Evolutionary conservation across 2,113 vertebrate genomes (phyloP), one percentile per base, ranked within the genome.

Genomic region (Mungos mungo): DNA sequence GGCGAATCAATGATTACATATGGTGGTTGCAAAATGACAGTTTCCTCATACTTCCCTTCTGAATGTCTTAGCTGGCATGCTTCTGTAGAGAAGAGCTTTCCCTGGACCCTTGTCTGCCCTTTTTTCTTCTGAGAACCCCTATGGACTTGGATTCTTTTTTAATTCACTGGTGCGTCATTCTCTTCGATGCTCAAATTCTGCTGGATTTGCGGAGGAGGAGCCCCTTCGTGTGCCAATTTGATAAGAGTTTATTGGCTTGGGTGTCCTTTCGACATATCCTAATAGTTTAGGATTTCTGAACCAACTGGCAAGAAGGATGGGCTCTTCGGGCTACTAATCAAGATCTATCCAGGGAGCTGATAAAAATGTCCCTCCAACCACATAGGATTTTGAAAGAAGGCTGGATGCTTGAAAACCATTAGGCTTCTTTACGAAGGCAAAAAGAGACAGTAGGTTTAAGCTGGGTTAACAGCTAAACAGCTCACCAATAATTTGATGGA

Each of bases 181-280:
- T 82, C 81, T 88, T 60, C 69, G n/a, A 88, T 57, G 88, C 41
- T 95, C 41, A 83, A 47, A 77, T n/a, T 88, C 84, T 85, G 65
- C 66, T 85, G 84, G 12, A 83, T 90, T 68, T 77, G 81, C 35
- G 33, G 29, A 81, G 2, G 23, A 21, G 19, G 63, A 91, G 23
- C 16, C 11, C 41, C 45, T 90, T 38, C n/a, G 45, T 9, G 9
- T 16, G 35, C 31, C 16, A 65, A 5, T 35, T 35, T 79, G 29
- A 15, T 2, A 3, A 3, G 45, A 45, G 29, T 82, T 74, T 52
- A 86, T 81, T 41, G 57, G 38, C 38, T 33, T 10, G 3, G n/a
- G 18, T 66, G 33, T 65, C 27, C 52, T 91, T 92, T 41, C 31
- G 65, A 54, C 13, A 54, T 27, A 31, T 31, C 11, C 35, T 35